Base-by-base conservation (phyloP, 2,888 invertebrate genomes). In the Orthosia gracilis region DNA sequence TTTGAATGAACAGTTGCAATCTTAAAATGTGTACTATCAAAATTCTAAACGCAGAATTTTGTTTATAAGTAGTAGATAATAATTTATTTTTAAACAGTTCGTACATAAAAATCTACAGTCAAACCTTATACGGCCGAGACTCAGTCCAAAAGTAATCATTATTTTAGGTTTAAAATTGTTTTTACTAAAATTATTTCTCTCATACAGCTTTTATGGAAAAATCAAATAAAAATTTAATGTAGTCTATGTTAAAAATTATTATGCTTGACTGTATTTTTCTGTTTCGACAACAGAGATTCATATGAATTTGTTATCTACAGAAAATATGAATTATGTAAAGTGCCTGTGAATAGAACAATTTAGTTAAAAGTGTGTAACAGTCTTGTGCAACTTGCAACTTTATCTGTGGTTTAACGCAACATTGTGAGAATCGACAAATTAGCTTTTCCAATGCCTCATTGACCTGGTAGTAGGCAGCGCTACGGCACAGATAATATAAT, bases 141-240 rank as follows among this genome's bases (percentile, higher is more conserved):
- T 84, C 85, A 86, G 84, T 80, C 59, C 15, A 72, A 82, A 67
- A 69, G 13, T 59, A 66, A 71, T 85, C 21, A 9, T 64, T 69
- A 67, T 26, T 66, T 66, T 76, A 65, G 65, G 66, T 61, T 68
- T 78, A 79, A 64, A 50, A 40, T 68, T 64, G 13, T 54, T 63
- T 47, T 54, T 52, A 15, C 7, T 23, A 54, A 55, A 57, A 69
- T 26, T 55, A 63, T 18, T 59, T 31, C 49, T 57, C 45, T 80
- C 85, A 84, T 80, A 84, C 80, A 84, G 85, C 80, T 84, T 63
- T 31, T 74, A 73, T 64, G 58, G 40, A 84, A 84, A 80, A 84
- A 81, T 81, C 85, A 84, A 84, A 72, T 72, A 58, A 82, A 76
- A 76, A 55, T n/a, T 15, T 13, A 80, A 23, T 49, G 4, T 65